Base-by-base conservation (phyloP, 1,140 invertebrate genomes). In the Pseudomyrmex pallidus region DNA sequence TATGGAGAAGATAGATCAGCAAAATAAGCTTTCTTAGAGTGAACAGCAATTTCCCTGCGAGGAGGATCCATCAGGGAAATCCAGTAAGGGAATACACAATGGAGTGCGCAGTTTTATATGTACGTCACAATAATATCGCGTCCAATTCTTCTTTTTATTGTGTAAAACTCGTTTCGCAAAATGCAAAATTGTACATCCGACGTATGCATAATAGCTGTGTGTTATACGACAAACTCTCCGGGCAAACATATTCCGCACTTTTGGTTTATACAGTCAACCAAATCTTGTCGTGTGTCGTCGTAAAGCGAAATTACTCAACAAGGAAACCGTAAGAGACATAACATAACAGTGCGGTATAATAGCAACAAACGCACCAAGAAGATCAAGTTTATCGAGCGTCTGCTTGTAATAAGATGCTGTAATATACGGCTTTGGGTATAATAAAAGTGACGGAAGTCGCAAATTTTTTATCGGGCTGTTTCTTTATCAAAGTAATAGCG, bases 21-120 rank as follows among this genome's bases (percentile, higher is more conserved):
- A 54, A 50, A 80, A 72, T 70, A 72, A 80, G 66, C 76, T 80
- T 4, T 25, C 46, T 67, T 48, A 72, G 76, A 80, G 54, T 48
- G 54, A 80, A 80, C 54, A 80, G 66, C 66, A 80, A 80, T 80
- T 72, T 80, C 54, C 20, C 44, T 35, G 46, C 20, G 46, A 80
- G 76, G 20, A 25, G 8, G 54, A 80, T 59, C 54, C 20, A 70
- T 78, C 76, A 57, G 20, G n/a, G 22, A 72, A 72, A 70, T 72
- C 66, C 56, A 44, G 66, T 35, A 48, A 72, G 48, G 44, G 46
- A 80, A 61, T 80, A n/a, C 64, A 70, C 8, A 54, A 48, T 25
- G 12, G 20, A 48, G 15, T 7, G 10, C 48, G 52, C 35, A 35
- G n/a, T 13, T 78, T 13, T 78, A 56, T 35, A 20, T 46, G 22